Conservation (phyloP, 1,140 invertebrate species). For the Caenorhabditis tropicalis region DNA sequence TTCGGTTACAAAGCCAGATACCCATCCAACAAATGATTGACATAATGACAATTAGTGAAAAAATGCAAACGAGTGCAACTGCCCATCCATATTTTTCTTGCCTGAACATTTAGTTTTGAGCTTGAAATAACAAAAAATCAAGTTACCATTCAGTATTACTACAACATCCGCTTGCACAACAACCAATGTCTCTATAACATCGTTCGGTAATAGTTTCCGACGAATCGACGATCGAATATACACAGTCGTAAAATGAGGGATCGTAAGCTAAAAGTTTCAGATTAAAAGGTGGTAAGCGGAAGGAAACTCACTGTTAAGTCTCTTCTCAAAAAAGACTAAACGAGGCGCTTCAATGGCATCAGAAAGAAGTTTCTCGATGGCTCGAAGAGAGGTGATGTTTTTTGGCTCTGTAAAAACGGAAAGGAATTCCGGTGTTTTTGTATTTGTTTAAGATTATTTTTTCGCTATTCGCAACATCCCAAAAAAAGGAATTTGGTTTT, state of each 20-base stretch:
- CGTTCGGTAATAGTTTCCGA: constrained; percentile 44
- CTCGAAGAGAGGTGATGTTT: constrained; percentile 41
- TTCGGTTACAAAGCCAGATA: constrained; percentile 57
- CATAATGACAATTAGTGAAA: constrained; percentile 53
- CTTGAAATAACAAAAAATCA: not conserved
- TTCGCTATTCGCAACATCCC: not conserved
- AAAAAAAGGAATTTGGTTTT: not conserved
- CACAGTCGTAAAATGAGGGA: constrained; percentile 55
- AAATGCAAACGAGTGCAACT: constrained; percentile 58
- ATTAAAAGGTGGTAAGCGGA: not conserved
- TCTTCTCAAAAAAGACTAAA: constrained; percentile 32
- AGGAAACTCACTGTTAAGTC: constrained; percentile 24
- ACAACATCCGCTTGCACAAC: constrained; percentile 56
- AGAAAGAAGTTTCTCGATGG: constrained; percentile 29
- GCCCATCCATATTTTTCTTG: constrained; percentile 59
- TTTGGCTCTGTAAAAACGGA: constrained; percentile 1
- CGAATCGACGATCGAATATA: constrained; percentile 49
- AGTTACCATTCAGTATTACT: constrained; percentile 50
- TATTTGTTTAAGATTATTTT: constrained; percentile 1
- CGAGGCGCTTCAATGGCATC: constrained; percentile 40
- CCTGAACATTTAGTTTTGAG: constrained; percentile 45
- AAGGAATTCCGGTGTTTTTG: not conserved
- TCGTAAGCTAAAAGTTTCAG: constrained; percentile 49
- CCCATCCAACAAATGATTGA: constrained; percentile 52
- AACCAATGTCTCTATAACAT: constrained; percentile 58